phyloP scores from a whole-genome alignment of 2,797 vertebrate species.

The Pachyuromys duprasi region DNA sequence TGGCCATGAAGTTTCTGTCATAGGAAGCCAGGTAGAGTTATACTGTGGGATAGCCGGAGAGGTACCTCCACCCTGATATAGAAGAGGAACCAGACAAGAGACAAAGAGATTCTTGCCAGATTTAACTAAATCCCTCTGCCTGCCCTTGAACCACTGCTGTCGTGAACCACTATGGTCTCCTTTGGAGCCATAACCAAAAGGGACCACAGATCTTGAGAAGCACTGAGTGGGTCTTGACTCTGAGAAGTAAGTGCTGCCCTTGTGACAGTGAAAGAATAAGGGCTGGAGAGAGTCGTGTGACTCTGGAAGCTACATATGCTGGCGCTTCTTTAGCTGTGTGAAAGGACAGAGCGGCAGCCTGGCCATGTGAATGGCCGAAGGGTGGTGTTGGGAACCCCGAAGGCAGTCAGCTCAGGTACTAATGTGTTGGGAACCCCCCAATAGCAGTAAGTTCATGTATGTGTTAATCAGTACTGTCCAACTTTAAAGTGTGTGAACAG shows the following conservation, averaged over 20 bases:
- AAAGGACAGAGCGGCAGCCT: neutral
- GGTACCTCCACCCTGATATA: neutral
- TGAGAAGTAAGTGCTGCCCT: neutral
- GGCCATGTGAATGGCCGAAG: neutral
- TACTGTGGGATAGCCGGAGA: neutral
- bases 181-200: neutral
- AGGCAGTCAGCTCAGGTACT: neutral
- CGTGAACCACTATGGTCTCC: rapidly evolving
- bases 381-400: neutral
- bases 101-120: neutral
- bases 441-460: neutral
- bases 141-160: rapidly evolving
- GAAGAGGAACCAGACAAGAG: neutral
- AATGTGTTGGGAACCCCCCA: neutral
- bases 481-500: neutral
- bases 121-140: neutral
- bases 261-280: neutral
- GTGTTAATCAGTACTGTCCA: neutral
- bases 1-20: neutral
- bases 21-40: neutral
- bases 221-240: neutral
- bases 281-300: rapidly evolving
- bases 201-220: neutral
- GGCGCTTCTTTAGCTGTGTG: neutral
- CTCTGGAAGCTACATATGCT: neutral